These are phyloP conservation scores for Drosophila baimaii DNA, from an alignment of 1,140 invertebrate species.

Conservation along the genomic window DNA sequence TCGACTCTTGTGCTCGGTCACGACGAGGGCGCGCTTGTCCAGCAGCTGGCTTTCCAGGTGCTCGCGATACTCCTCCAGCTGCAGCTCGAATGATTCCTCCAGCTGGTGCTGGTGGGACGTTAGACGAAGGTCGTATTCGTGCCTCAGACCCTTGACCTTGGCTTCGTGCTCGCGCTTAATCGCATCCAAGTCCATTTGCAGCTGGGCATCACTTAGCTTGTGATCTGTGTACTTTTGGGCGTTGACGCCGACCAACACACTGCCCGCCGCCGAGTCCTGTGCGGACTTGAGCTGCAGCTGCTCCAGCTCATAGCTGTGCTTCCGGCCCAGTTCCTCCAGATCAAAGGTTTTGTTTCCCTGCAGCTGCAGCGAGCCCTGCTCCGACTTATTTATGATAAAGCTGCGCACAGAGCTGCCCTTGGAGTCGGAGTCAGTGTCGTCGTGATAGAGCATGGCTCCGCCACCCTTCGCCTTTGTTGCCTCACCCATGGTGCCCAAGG, in stretches of 20 bases:
- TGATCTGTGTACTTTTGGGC: conserved; percentile 41
- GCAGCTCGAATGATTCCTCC: conserved; percentile 85
- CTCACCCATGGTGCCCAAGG: not conserved
- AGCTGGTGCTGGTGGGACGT: conserved; percentile 85
- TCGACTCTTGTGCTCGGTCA: conserved; percentile 85
- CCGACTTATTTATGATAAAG: conserved; percentile 77
- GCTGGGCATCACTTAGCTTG: conserved; percentile 43
- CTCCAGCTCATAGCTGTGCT: conserved; percentile 83
- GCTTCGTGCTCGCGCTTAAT: conserved; percentile 83
- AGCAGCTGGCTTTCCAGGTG: conserved; percentile 84
- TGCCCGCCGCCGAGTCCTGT: not conserved
- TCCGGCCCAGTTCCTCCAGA: conserved; percentile 62
- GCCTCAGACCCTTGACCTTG: conserved; percentile 84
- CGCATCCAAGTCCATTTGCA: conserved; percentile 75
- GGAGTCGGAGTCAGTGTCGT: conserved; percentile 85
- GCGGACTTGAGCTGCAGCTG: conserved; percentile 64
- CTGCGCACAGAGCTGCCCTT: conserved; percentile 85
- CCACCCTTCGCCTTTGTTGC: conserved; percentile 42
- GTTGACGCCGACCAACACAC: not conserved
- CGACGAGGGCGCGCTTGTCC: conserved; percentile 84
- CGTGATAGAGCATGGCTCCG: conserved; percentile 63
- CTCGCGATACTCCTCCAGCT: conserved; percentile 66
- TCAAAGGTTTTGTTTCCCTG: conserved; percentile 62
- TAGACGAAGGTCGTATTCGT: conserved; percentile 85
- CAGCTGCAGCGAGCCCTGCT: conserved; percentile 57